phyloP scores from a whole-genome alignment of 1,140 invertebrate genomes.

The Drosophila varians region DNA sequence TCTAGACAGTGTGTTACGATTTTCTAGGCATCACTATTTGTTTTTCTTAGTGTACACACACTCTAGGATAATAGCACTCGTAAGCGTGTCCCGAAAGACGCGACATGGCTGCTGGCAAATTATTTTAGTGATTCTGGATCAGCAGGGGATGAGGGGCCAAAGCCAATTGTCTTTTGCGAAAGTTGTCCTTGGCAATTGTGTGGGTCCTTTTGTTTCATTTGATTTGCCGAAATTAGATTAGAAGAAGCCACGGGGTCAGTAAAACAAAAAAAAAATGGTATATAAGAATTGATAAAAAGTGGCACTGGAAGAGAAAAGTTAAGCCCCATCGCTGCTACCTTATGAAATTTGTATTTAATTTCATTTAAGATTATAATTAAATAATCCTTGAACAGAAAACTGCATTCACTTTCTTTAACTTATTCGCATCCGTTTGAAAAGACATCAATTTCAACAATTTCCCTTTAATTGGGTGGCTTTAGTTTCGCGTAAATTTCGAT shows the following conservation, averaged over 20 bases:
- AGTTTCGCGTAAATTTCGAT: background rate
- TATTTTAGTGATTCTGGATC: slow-evolving; percentile 44
- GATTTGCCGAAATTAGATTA: slow-evolving; percentile 48
- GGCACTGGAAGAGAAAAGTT: slow-evolving; percentile 1
- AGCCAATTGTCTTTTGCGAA: slow-evolving; percentile 14
- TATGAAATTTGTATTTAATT: background rate
- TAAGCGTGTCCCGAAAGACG: slow-evolving; percentile 31
- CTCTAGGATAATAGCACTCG: slow-evolving; percentile 43
- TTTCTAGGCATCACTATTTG: background rate
- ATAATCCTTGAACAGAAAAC: background rate
- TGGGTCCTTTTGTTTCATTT: slow-evolving; percentile 33
- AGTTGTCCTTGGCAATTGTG: slow-evolving; percentile 24
- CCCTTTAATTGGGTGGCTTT: background rate
- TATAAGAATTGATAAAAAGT: slow-evolving; percentile 25
- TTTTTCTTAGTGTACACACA: slow-evolving; percentile 7
- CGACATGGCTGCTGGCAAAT: slow-evolving; percentile 48
- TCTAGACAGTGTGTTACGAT: too few species aligned
- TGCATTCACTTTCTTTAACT: background rate
- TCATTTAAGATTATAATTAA: background rate
- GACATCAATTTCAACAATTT: background rate
- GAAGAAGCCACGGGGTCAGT: slow-evolving; percentile 18
- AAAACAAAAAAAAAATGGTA: slow-evolving; percentile 30
- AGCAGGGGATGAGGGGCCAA: slow-evolving; percentile 10
- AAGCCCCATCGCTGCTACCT: background rate
- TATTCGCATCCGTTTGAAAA: background rate